Evolutionary conservation across 1,140 invertebrate genomes (phyloP), one percentile per base, ranked within the genome.

Genomic region (Bombus fervidus): DNA sequence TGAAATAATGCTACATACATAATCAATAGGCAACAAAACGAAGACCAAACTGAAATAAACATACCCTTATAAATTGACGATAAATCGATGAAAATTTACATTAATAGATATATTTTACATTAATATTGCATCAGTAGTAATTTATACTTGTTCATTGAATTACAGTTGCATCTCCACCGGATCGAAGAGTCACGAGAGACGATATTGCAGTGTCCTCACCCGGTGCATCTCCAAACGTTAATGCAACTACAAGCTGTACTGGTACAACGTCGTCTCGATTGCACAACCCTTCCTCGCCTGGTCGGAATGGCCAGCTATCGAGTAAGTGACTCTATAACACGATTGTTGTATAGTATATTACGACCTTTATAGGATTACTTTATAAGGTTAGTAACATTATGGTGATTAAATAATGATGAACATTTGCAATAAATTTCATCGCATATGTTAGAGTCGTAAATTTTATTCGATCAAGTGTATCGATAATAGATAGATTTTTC

Each of bases 81-180:
- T 1, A 72, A 9, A 10, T 41, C 28, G 25, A 68, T 68, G 31
- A 53, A 53, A 53, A 53, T 22, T 3, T 39, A 71, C 10, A 13
- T 25, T 39, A 39, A 53, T 53, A 53, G 18, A 4, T 13, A 39
- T 37, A 71, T 39, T 37, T 71, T 31, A 15, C 64, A 37, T 28
- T 28, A 39, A 59, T 39, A 22, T 39, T 25, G 3, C 31, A 62
- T 62, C 41, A 62, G n/a, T 39, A 34, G 1, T 34, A 53, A 75
- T 77, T 31, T n/a, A 31, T 18, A 22, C 1, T 41, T 34, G 57
- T 62, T 75, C 9, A 71, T 91, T 83, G 71, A 83, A 87, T 96
- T 96, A 8, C 95, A 96, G 96, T 96, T 94, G 96, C 96, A 92
- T 96, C 96, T 92, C 96, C 96, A 87, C 96, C 96, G 78, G 96